Evolutionary conservation across 2,888 invertebrate species (phyloP), one percentile per base, ranked within the genome.

Genomic region (Epsilonema sp.): DNA sequence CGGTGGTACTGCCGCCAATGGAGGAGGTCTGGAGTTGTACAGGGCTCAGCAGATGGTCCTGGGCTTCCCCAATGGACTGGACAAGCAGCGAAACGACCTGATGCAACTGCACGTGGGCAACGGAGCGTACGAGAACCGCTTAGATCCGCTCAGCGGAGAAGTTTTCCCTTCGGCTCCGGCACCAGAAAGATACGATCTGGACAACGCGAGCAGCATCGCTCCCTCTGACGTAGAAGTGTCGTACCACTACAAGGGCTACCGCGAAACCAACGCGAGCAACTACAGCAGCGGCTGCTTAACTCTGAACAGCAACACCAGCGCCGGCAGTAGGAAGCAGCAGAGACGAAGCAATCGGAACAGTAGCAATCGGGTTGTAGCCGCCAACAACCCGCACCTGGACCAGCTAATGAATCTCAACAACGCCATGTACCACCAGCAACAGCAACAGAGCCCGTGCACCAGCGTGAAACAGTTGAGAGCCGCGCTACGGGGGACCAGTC

Each of bases 211-310:
- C 65, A 89, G 87, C 0, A 90, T 92, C 55, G 92, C 92, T 1
- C 90, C 92, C 0, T 89, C 89, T 2, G 92, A 92, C 64, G 89
- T 89, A 54, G 90, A 92, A 63, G 84, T 92, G 52, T 85, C 87
- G 13, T 86, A 86, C 60, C 90, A 92, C 65, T 92, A 92, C 64
- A 87, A 89, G 71, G 85, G 71, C 53, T 89, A 84, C 65, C 74
- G 89, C 24, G 85, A 87, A 69, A 83, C 83, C 1, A n/a, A n/a
- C n/a, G n/a, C n/a, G n/a, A n/a, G n/a, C n/a, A n/a, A n/a, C n/a
- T n/a, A n/a, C n/a, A n/a, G n/a, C n/a, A n/a, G n/a, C n/a, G n/a
- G 67, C 26, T 26, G 19, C 37, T 31, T 16, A 16, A 16, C 31
- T 8, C 31, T 11, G 8, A 8, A 16, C 31, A 31, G 31, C 31